These are phyloP conservation scores for Globodera rostochiensis DNA, from an alignment of 1,140 invertebrate genomes.

Conservation along the genomic window DNA sequence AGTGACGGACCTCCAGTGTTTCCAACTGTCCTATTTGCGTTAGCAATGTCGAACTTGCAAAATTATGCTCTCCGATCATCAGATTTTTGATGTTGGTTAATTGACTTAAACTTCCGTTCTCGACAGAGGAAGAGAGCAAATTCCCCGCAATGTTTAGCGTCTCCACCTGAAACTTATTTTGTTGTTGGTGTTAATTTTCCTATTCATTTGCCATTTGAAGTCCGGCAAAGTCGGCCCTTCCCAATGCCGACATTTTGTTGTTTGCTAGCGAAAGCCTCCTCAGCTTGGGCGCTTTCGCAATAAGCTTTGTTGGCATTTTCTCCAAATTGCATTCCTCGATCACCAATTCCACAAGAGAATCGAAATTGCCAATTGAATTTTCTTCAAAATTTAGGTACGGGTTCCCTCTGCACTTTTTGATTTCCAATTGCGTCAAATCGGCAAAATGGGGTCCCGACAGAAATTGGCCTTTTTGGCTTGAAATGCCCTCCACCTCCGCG, in stretches of 20 bases:
- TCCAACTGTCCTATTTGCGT: slow-evolving; percentile 38
- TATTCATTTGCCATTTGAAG: slow-evolving; percentile 3
- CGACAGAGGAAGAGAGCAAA: slow-evolving; percentile 40
- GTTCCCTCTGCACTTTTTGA: slow-evolving; percentile 28
- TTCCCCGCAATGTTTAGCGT: slow-evolving; percentile 50
- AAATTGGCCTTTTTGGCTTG: slow-evolving; percentile 2
- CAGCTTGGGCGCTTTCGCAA: slow-evolving; percentile 12
- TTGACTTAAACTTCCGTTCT: slow-evolving; percentile 41
- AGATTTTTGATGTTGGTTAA: slow-evolving; percentile 42
- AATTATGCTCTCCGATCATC: slow-evolving; percentile 57
- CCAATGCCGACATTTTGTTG: slow-evolving; percentile 42
- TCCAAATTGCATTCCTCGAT: slow-evolving; percentile 43
- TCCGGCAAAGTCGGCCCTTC: slow-evolving; percentile 18
- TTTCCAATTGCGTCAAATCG: slow-evolving; percentile 29
- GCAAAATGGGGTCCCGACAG: neutral
- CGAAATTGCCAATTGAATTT: neutral
- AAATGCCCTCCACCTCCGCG: neutral
- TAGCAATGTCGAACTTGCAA: slow-evolving; percentile 45
- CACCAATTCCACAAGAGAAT: slow-evolving; percentile 28
- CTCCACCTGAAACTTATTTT: slow-evolving; percentile 44
- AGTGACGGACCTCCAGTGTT: slow-evolving; percentile 35
- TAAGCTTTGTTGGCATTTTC: slow-evolving; percentile 32
- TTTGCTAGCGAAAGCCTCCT: slow-evolving; percentile 28
- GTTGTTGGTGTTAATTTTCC: neutral
- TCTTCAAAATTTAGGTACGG: neutral